Base-by-base conservation (phyloP, 2,797 vertebrate genomes). In the Meriones psammophilus region DNA sequence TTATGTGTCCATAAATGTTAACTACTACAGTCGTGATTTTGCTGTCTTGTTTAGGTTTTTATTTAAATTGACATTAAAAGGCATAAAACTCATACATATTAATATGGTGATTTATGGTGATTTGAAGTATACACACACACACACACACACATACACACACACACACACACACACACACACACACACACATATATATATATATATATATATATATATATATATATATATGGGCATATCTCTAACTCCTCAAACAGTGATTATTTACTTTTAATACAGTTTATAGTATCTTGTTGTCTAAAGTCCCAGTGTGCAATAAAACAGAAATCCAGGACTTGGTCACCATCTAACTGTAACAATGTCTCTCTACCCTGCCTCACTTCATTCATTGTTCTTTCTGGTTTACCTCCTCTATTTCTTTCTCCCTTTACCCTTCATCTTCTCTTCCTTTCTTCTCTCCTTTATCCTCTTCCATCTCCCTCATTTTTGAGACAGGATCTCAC, bases 1-100 rank as follows among this genome's bases (percentile, higher is more conserved):
- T 36, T 79, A 83, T 81, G 94, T 91, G 91, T 69, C 36, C 91
- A 89, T 94, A 84, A 79, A 84, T 88, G 71, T 73, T 88, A 90
- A 93, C 66, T 77, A 66, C 71, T 84, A 22, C 22, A 89, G 42
- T 71, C 66, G 84, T 88, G 15, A 85, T 68, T 87, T 68, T 85
- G 39, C 2, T 87, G n/a, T 68, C 15, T 74, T 50, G 46, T 71
- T 56, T 71, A 50, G 79, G 20, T 62, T 20, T 22, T 83, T 88
- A 81, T 46, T 88, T 71, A 69, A 88, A 46, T 42, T 87, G 74
- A 71, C 22, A 50, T 22, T 69, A 79, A 46, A 62, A 85, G 77
- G 30, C 62, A 68, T 18, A 78, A 79, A 58, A 56, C 22, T 58
- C 26, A 18, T 60, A 54, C n/a, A 93, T 39, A 64, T 24, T 54